These are phyloP conservation scores for Trachythela sp. DNA, from an alignment of 64 coral and sea anemone species.

Conservation along the genomic window DNA sequence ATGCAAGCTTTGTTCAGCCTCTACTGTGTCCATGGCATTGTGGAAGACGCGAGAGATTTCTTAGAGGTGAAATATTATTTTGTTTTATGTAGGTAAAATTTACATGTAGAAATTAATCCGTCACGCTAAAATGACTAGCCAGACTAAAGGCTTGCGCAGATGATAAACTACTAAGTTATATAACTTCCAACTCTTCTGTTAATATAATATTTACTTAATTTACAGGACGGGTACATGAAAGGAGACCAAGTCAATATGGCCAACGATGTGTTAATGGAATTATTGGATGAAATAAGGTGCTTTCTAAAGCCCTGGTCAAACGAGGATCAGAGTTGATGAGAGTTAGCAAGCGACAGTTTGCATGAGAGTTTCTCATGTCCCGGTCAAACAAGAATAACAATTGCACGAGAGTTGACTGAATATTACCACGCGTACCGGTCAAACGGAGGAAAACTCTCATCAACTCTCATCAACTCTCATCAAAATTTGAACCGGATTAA, in stretches of 20 bases:
- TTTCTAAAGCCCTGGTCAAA: no score
- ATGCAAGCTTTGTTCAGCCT: slow-evolving; percentile 46
- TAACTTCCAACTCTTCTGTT: not conserved
- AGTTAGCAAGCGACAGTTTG: not conserved
- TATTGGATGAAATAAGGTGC: slow-evolving; percentile 66
- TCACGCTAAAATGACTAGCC: no score
- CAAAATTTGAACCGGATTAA: no score
- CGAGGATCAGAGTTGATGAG: no score
- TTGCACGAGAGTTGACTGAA: no score
- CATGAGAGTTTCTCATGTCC: not conserved
- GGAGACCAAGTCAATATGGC: slow-evolving; percentile 38
- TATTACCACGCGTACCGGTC: no score
- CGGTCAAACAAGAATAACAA: no score
- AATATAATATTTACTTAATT: not conserved
- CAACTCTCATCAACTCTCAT: no score
- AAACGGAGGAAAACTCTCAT: no score
- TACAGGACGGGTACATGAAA: slow-evolving; percentile 54
- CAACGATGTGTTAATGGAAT: slow-evolving; percentile 43
- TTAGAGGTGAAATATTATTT: slow-evolving; percentile 49
- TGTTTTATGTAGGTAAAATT: not conserved
- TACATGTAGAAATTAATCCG: no score
- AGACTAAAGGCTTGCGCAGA: no score
- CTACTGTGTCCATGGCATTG: slow-evolving; percentile 47
- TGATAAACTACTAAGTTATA: no score
- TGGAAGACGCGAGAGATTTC: slow-evolving; percentile 54